These are phyloP conservation scores for Dendrophyllia cribrosa DNA, from an alignment of 64 coral and sea anemone species.

Conservation along the genomic window DNA sequence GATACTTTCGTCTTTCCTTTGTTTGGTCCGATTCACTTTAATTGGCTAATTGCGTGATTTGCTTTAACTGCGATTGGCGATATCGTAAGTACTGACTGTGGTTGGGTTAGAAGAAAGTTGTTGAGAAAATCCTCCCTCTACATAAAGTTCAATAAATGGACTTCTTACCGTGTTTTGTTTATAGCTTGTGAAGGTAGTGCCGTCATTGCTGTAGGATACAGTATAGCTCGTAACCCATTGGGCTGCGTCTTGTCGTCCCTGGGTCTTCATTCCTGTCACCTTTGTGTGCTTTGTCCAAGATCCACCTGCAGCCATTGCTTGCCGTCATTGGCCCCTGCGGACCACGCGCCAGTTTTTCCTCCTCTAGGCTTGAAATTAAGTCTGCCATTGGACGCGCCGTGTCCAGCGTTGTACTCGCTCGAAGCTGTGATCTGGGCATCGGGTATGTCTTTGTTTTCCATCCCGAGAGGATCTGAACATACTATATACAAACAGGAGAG, in stretches of 20 bases:
- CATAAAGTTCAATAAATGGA: too few relatives aligned
- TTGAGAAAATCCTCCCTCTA: too few relatives aligned
- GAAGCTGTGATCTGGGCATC: conserved; percentile 12
- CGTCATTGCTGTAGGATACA: neutral
- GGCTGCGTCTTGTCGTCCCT: neutral
- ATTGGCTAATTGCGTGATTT: too few relatives aligned
- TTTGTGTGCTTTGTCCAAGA: neutral
- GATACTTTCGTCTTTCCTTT: too few relatives aligned
- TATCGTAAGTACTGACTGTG: too few relatives aligned
- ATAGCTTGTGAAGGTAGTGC: neutral
- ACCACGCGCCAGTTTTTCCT: conserved; percentile 16
- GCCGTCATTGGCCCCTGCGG: neutral
- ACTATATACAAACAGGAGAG: neutral
- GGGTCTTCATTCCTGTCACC: neutral
- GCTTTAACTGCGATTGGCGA: too few relatives aligned
- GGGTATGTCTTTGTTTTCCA: neutral
- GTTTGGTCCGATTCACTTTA: too few relatives aligned
- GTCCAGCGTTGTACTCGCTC: neutral
- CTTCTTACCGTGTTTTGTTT: neutral
- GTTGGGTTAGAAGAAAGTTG: too few relatives aligned
- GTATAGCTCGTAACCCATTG: neutral
- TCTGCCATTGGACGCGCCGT: conserved; percentile 38
- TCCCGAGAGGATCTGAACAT: neutral
- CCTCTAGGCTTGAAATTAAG: neutral
- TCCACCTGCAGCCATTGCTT: conserved; percentile 3